Conservation (phyloP, 2,888 invertebrate genomes). For the Mystacides longicornis region DNA sequence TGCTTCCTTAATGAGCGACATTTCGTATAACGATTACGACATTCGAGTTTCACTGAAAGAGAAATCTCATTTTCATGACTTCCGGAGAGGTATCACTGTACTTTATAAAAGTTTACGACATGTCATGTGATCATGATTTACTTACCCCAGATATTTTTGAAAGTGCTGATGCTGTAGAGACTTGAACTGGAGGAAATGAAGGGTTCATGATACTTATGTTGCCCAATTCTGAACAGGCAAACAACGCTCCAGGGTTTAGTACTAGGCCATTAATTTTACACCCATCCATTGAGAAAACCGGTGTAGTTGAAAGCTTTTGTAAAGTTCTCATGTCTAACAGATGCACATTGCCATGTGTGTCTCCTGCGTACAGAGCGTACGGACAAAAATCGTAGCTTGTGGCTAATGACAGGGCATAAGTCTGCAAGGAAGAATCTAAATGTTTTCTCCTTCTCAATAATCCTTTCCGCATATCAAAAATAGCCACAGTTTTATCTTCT, state of each 20-base stretch:
- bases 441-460: constrained; percentile 36
- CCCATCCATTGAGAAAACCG: constrained; percentile 35
- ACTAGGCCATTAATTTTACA: constrained; percentile 42
- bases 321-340: constrained; percentile 31
- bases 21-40: no score
- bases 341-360: constrained; percentile 42
- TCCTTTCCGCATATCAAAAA: constrained; percentile 50
- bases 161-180: constrained; percentile 36
- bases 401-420: constrained; percentile 18
- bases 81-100: no score
- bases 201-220: constrained; percentile 45
- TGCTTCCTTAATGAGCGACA: no score
- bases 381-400: constrained; percentile 27
- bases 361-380: constrained; percentile 41
- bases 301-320: constrained; percentile 13
- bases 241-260: constrained; percentile 39
- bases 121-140: no score
- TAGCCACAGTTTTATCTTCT: constrained; percentile 50
- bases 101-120: no score
- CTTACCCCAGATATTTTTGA: constrained; percentile 43
- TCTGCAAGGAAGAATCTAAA: constrained; percentile 41
- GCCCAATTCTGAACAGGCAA: constrained; percentile 43
- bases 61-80: no score
- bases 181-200: constrained; percentile 40
- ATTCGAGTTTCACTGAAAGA: no score